Evolutionary conservation across 1,140 invertebrate genomes (phyloP).

Genomic region (Adelges cooleyi): DNA sequence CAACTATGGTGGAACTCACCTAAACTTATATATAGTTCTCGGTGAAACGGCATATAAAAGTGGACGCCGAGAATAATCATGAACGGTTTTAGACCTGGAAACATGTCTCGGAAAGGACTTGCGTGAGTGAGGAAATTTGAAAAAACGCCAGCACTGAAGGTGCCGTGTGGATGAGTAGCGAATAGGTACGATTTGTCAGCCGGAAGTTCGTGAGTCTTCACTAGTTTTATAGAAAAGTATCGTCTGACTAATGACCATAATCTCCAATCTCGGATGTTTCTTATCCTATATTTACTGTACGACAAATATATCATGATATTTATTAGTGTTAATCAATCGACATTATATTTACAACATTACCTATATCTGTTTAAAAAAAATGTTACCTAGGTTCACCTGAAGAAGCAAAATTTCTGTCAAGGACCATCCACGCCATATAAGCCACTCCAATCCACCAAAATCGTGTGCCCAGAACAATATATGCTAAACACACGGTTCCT

Average conservation of each 20-base stretch:
- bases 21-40: conserved; percentile 53
- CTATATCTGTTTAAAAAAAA: too few species aligned
- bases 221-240: conserved; percentile 74
- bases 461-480: too few species aligned
- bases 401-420: too few species aligned
- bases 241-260: conserved; percentile 62
- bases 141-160: conserved; percentile 64
- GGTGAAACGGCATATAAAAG: conserved; percentile 68
- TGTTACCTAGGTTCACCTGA: too few species aligned
- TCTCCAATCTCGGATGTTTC: conserved; percentile 52
- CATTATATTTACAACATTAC: too few species aligned
- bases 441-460: too few species aligned
- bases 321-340: too few species aligned
- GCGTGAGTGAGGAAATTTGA: conserved; percentile 68
- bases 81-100: conserved; percentile 62
- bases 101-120: conserved; percentile 54
- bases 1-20: too few species aligned
- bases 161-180: conserved; percentile 79
- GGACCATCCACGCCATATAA: too few species aligned
- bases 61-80: conserved; percentile 66
- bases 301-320: too few species aligned
- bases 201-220: conserved; percentile 69
- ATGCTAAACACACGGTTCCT: too few species aligned
- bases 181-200: conserved; percentile 74
- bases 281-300: conserved; percentile 26